A percentile compares a stretch with the other conserved stretches of the same genome.
Evolutionary conservation across 2,888 invertebrate genomes (phyloP).

Genomic region (Eupeodes latifasciatus): DNA sequence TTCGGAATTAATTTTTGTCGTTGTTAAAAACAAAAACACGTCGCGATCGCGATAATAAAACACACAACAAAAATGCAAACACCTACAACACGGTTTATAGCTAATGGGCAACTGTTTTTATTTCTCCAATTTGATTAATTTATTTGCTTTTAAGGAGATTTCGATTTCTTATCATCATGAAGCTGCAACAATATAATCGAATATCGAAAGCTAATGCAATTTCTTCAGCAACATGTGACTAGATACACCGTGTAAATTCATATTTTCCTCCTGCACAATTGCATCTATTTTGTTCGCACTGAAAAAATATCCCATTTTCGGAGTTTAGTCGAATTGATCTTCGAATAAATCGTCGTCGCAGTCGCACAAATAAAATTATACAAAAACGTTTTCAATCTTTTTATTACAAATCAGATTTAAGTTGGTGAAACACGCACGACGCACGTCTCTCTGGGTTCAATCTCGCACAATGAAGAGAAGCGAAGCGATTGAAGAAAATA

Average conservation of each 20-base stretch:
- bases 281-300: slow-evolving; percentile 3
- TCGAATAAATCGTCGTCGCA: slow-evolving; percentile 1
- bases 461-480: slow-evolving; percentile 14
- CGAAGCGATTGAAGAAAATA: slow-evolving; percentile 28
- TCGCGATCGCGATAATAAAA: slow-evolving; percentile 22
- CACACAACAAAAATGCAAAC: slow-evolving; percentile 16
- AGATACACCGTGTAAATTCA: not conserved
- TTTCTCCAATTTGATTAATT: slow-evolving; percentile 14
- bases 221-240: slow-evolving; percentile 53
- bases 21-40: slow-evolving; percentile 54
- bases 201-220: not conserved
- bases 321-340: not conserved
- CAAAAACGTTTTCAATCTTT: not conserved
- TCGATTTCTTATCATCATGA: slow-evolving; percentile 14
- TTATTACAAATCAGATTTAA: slow-evolving; percentile 26
- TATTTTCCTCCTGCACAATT: slow-evolving; percentile 10
- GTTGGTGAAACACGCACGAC: slow-evolving; percentile 61
- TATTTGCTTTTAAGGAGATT: slow-evolving; percentile 6
- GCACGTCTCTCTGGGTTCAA: slow-evolving; percentile 42
- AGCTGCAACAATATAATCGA: slow-evolving; percentile 23
- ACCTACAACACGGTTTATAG: not conserved
- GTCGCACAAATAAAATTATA: not conserved
- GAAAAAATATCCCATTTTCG: not conserved
- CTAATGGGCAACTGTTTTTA: not conserved
- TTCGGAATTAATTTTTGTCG: slow-evolving; percentile 5